Base-by-base conservation (phyloP, 2,113 vertebrate species). In the Etheostoma cragini region DNA sequence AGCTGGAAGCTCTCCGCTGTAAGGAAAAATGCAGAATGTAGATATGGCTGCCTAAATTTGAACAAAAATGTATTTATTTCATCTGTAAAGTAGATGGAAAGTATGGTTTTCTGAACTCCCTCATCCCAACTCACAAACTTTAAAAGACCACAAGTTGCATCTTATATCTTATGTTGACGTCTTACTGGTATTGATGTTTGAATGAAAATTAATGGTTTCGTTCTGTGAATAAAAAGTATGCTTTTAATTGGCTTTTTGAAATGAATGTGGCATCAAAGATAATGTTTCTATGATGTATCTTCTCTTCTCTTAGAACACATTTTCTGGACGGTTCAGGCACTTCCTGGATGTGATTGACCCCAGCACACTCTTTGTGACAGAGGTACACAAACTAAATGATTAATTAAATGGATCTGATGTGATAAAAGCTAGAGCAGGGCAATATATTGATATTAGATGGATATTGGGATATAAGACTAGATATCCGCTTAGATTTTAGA, bases 321-420 rank as follows among this genome's bases (percentile, higher is more conserved):
- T 98, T 88, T 95, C 92, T 42, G 97, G 97, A 58, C 92, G 97
- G 54, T 96, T 99, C 92, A 93, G 97, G 71, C 97, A 98, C 94
- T 99, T 97, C 92, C 67, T 98, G 95, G 96, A 99, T 87, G 96
- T 99, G 93, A 97, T 98, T 1, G 97, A 99, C 87, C 98, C 97
- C 0, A 95, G 96, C 42, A 98, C 97, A 0, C 96, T 98, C 58
- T 97, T 98, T 62, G 96, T 97, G 64, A 96, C 96, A 0, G 95
- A 98, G 97, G 97, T 98, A 95, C 89, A 69, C 52, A 60, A 6
- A 61, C 13, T 1, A 13, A 0, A 38, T 17, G 5, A 69, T 49
- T 50, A 6, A 42, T 46, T 19, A 16, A 7, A 6, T 53, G 24
- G 0, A 8, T 72, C 1, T 22, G 1, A 1, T 19, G 6, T 42